phyloP scores from a whole-genome alignment of 2,797 vertebrate genomes.

The Labroides dimidiatus region DNA sequence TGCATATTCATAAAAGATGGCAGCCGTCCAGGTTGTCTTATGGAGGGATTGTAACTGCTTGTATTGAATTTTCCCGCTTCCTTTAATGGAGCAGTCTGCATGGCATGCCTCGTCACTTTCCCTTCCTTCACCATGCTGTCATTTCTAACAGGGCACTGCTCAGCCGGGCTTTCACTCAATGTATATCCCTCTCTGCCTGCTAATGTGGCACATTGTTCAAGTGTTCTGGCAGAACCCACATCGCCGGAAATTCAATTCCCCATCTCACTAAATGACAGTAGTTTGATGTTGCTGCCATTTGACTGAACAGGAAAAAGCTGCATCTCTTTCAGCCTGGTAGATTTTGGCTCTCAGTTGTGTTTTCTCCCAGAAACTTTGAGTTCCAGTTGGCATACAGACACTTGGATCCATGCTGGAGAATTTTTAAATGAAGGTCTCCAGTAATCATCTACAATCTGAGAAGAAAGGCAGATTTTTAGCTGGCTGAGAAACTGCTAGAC shows the following conservation, averaged over 20 bases:
- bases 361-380: conserved; percentile 5
- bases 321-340: not conserved
- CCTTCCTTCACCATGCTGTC: conserved; percentile 15
- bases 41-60: conserved; percentile 60
- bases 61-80: conserved; percentile 39
- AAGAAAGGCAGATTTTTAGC: conserved; percentile 22
- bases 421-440: conserved; percentile 32
- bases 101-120: conserved; percentile 19
- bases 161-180: conserved; percentile 24
- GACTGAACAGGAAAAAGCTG: conserved; percentile 6
- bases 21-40: conserved; percentile 44
- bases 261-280: conserved; percentile 9
- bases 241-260: conserved; percentile 25
- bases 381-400: conserved; percentile 9
- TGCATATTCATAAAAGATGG: conserved; percentile 58
- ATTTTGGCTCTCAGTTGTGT: conserved; percentile 12
- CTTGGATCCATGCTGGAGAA: conserved; percentile 3
- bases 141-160: conserved; percentile 15
- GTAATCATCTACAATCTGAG: conserved; percentile 66
- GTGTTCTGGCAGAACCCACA: conserved; percentile 13
- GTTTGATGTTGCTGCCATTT: conserved; percentile 24
- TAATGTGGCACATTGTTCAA: conserved; percentile 3
- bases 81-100: conserved; percentile 21
- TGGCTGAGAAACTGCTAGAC: conserved; percentile 19
- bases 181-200: conserved; percentile 16